Percentiles rank a stretch among this genome's conserved stretches.
Evolutionary conservation across 2,888 invertebrate genomes (phyloP).

Genomic region (Oxystoma pomonae): DNA sequence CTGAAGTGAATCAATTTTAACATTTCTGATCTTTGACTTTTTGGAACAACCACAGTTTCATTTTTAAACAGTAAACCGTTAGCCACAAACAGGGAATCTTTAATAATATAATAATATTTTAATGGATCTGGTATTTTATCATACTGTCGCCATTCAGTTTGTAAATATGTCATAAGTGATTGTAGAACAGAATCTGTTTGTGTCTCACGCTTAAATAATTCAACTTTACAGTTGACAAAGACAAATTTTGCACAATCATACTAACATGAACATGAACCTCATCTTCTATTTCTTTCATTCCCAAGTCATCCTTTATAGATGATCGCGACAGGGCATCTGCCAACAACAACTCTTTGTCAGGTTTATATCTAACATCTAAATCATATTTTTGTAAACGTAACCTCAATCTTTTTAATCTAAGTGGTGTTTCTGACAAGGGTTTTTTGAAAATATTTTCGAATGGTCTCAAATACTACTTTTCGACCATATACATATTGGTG

Average conservation of each 20-base stretch:
- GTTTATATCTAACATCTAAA: slow-evolving; percentile 21
- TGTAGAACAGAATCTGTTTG: slow-evolving; percentile 13
- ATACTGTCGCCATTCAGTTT: slow-evolving; percentile 16
- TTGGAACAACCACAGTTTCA: slow-evolving; percentile 9
- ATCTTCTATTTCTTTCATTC: not conserved
- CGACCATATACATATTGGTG: slow-evolving; percentile 5
- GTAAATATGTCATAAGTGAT: slow-evolving; percentile 7
- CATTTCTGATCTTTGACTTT: slow-evolving; percentile 9
- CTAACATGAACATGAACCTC: not conserved
- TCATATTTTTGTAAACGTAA: slow-evolving; percentile 21
- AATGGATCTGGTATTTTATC: slow-evolving; percentile 7
- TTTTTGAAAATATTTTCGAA: slow-evolving; percentile 21
- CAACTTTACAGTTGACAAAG: not conserved
- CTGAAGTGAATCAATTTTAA: slow-evolving; percentile 10
- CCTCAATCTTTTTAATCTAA: slow-evolving; percentile 17
- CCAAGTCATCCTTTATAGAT: not conserved
- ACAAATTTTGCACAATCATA: slow-evolving; percentile 11
- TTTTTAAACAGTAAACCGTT: slow-evolving; percentile 13
- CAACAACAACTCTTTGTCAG: slow-evolving; percentile 19
- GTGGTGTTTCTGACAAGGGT: slow-evolving; percentile 14
- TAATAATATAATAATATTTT: slow-evolving; percentile 6
- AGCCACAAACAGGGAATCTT: slow-evolving; percentile 8
- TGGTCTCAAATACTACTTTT: not conserved
- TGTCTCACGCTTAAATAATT: slow-evolving; percentile 1
- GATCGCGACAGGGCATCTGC: slow-evolving; percentile 19